These are phyloP conservation scores for Eulemur rubriventer DNA, from an alignment of 2,797 vertebrate species.

Conservation along the genomic window DNA sequence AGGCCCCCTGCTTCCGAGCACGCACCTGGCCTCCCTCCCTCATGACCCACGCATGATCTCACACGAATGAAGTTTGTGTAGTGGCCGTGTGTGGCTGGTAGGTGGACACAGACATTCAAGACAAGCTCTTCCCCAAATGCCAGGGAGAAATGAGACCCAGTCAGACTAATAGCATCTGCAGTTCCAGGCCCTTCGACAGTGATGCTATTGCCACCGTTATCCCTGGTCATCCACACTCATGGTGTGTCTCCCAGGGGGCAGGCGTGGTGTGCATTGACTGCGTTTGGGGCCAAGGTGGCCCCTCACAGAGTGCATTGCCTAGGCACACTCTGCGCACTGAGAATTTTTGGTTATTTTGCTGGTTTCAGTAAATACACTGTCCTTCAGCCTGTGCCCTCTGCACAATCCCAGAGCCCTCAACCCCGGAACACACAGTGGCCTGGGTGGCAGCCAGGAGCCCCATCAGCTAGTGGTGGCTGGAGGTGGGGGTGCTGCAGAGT, in stretches of 20 bases:
- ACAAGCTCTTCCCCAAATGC: neutral
- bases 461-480: neutral
- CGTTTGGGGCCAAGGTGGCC: neutral
- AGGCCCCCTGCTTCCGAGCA: neutral
- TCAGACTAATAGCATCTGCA: rapidly evolving
- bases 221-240: rapidly evolving
- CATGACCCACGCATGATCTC: rapidly evolving
- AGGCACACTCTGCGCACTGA: neutral
- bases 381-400: neutral
- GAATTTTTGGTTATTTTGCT: neutral
- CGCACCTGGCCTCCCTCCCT: neutral
- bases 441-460: neutral
- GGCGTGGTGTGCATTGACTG: rapidly evolving
- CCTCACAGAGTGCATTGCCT: neutral
- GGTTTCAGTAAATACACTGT: neutral
- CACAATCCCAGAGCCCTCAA: neutral
- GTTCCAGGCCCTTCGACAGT: rapidly evolving
- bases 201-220: neutral
- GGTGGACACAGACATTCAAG: neutral
- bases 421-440: neutral
- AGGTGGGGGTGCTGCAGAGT: neutral
- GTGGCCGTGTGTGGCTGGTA: too few species aligned
- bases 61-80: neutral
- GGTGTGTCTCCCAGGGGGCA: rapidly evolving
- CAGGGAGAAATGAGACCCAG: neutral